Base-by-base conservation (phyloP, 1,140 invertebrate genomes). In the Pseudomyrmex pallidus region DNA sequence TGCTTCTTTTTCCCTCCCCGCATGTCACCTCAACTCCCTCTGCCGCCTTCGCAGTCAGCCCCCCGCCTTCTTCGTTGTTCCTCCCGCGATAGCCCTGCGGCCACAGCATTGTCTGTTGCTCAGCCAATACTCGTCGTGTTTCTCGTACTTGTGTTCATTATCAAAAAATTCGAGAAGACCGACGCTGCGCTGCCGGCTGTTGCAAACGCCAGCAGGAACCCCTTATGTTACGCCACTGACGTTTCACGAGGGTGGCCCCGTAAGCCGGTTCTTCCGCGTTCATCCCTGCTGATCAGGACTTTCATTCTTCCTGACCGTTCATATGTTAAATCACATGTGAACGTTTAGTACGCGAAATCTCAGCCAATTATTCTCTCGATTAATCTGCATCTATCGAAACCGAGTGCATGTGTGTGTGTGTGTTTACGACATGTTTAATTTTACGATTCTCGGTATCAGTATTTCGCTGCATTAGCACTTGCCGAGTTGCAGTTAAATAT, bases 71-170 rank as follows among this genome's bases (percentile, higher is more conserved):
- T 87, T 88, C 88, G 90, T 89, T 91, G 87, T 92, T 92, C 89
- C 92, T 92, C 89, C 90, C 90, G 86, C 90, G 92, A 91, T 93
- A 93, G 92, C 92, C 94, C 93, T 86, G 92, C 94, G 93, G 93
- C 93, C 92, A 91, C 88, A 85, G 90, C 89, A 94, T 94, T 94
- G 93, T 93, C 92, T 93, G 76, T 85, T 84, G 91, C 85, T 90
- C 92, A 92, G 91, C 93, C 93, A 94, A 94, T 94, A 92, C 91
- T 90, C 87, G 74, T 90, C 90, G 89, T 91, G 87, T 92, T 93
- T 92, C 92, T 93, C 91, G 72, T 93, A 93, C 92, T 94, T 94
- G 92, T 90, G 90, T 93, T 94, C 93, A 93, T 94, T 94, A 93
- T 92, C 90, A 92, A 91, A 91, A 92, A 91, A 91, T 89, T 92